phyloP scores from a whole-genome alignment of 2,797 vertebrate species.

The Smutsia temminckii region DNA sequence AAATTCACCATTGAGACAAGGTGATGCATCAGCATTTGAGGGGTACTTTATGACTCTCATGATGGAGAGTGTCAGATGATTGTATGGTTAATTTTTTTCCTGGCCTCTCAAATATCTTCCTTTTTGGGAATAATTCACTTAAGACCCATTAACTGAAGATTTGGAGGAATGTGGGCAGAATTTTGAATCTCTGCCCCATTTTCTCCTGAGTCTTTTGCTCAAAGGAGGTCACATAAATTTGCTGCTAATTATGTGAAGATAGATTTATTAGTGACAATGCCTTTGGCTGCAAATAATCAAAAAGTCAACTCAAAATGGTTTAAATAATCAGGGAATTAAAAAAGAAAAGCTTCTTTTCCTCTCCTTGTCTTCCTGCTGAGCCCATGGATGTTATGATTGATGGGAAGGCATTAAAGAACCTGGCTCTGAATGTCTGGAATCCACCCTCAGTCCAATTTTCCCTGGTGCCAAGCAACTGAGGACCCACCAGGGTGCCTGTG shows the following conservation, averaged over 20 bases:
- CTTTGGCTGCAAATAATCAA: slow-evolving; percentile 59
- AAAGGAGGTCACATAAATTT: slow-evolving; percentile 64
- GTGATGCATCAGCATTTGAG: background rate
- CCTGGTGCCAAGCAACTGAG: slow-evolving; percentile 46
- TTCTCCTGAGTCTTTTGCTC: slow-evolving; percentile 58
- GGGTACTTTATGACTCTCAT: background rate
- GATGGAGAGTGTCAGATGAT: background rate
- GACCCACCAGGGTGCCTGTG: slow-evolving; percentile 52
- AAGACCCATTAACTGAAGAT: slow-evolving; percentile 43
- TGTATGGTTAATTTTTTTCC: background rate
- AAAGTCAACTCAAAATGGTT: slow-evolving; percentile 62
- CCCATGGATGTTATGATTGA: slow-evolving; percentile 40
- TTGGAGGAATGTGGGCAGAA: slow-evolving; percentile 47
- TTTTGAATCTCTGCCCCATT: slow-evolving; percentile 51
- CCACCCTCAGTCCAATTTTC: slow-evolving; percentile 35
- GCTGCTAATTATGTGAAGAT: slow-evolving; percentile 66
- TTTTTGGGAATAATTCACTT: slow-evolving; percentile 9
- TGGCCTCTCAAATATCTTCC: slow-evolving; percentile 35
- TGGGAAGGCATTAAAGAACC: slow-evolving; percentile 29
- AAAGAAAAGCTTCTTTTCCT: background rate
- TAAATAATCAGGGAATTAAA: slow-evolving; percentile 39
- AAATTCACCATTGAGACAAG: background rate
- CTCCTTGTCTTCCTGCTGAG: slow-evolving; percentile 27
- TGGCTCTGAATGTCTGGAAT: slow-evolving; percentile 39
- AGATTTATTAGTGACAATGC: slow-evolving; percentile 60